Evolutionary conservation across 35 echinoderm and acorn worm genomes (phyloP).

Genomic region (Acanthaster planci): DNA sequence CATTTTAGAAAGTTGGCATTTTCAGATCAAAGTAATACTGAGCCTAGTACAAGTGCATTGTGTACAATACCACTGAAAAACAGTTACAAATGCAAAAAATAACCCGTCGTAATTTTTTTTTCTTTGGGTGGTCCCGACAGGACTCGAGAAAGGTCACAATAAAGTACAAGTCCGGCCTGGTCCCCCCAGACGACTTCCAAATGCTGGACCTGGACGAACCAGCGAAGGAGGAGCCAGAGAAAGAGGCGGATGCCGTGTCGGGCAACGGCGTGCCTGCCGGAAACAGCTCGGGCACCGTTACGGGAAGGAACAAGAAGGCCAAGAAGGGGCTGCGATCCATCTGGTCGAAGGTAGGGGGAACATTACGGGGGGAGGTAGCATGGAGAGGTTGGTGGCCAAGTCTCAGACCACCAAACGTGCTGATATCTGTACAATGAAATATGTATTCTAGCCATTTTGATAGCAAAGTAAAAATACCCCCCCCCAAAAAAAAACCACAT

Average conservation of each 20-base stretch:
- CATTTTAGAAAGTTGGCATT: no score
- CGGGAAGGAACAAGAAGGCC: slow-evolving; percentile 23
- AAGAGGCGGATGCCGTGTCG: slow-evolving; percentile 41
- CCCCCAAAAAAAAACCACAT: no score
- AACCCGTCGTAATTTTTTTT: not conserved
- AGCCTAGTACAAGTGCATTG: no score
- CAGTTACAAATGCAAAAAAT: not conserved
- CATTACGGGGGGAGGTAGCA: no score
- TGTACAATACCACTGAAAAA: not conserved
- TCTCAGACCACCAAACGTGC: no score
- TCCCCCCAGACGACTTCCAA: slow-evolving; percentile 53
- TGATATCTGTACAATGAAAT: no score
- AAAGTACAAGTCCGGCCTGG: slow-evolving; percentile 54
- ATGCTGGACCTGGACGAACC: slow-evolving; percentile 58
- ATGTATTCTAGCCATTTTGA: no score
- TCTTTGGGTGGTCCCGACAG: slow-evolving; percentile 1
- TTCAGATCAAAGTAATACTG: no score
- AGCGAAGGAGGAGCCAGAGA: not conserved
- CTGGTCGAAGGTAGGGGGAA: slow-evolving; percentile 3
- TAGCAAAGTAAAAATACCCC: no score
- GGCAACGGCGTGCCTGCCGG: slow-evolving; percentile 19
- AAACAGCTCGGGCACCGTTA: slow-evolving; percentile 37
- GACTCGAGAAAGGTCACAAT: slow-evolving; percentile 54
- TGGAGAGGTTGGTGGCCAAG: no score
- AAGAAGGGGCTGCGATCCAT: not conserved